A percentile compares a stretch with the other conserved stretches of the same genome.
phyloP scores from a whole-genome alignment of 1,140 invertebrate genomes.

The Gryllus bimaculatus region DNA sequence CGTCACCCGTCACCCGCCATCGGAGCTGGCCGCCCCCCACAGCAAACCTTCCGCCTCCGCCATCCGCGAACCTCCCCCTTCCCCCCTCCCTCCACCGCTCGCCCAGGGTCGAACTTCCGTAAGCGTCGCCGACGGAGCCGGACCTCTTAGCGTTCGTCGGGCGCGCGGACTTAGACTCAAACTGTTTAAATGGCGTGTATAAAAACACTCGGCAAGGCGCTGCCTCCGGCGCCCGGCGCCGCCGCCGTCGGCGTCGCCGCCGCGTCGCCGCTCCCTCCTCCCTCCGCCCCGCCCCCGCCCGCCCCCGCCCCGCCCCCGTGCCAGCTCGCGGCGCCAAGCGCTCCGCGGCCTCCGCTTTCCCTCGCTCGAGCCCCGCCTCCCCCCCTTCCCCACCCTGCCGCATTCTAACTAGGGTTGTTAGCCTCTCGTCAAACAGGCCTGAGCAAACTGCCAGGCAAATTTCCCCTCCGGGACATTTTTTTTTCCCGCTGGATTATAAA shows the following conservation, averaged over 20 bases:
- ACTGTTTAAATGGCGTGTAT: background rate
- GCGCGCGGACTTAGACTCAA: background rate
- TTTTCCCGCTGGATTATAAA: background rate
- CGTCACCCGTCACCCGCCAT: background rate
- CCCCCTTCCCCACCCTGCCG: no score
- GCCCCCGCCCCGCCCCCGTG: no score
- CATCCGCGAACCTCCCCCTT: background rate
- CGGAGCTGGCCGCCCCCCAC: background rate
- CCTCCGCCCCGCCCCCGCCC: no score
- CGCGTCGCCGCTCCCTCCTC: background rate
- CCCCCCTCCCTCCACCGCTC: background rate
- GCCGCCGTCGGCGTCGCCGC: background rate
- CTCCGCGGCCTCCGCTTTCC: no score
- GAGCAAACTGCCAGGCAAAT: background rate
- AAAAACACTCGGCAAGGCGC: background rate
- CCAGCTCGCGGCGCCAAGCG: no score
- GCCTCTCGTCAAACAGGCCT: background rate
- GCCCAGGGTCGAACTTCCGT: background rate
- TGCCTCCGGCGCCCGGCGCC: no score
- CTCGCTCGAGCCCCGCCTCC: no score
- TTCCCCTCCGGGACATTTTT: background rate
- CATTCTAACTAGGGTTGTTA: background rate
- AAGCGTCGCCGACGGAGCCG: background rate
- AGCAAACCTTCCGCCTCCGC: background rate
- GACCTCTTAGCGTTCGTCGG: background rate